Conservation (phyloP, 2,113 vertebrate genomes). For the Ploceus nigricollis region DNA sequence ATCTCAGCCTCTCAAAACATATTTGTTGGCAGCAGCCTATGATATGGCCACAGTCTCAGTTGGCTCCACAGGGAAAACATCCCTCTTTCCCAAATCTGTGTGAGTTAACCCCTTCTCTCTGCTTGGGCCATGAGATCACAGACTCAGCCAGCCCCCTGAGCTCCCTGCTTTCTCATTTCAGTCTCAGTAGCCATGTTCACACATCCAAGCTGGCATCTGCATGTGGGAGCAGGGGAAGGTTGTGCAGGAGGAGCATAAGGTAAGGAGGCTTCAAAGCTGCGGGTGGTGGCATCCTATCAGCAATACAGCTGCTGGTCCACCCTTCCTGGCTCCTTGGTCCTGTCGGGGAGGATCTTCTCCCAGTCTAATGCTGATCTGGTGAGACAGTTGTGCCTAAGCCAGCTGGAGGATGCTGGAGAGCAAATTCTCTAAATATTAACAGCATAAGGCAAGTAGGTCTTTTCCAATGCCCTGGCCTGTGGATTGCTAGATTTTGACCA, state of each 20-base stretch:
- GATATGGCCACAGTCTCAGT: rapidly evolving
- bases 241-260: neutral
- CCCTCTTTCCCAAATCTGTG: neutral
- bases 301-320: neutral
- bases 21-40: neutral
- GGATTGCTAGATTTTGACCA: neutral
- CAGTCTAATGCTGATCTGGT: neutral
- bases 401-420: neutral
- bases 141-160: neutral
- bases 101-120: neutral
- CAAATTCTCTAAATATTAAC: neutral
- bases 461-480: neutral
- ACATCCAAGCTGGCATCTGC: neutral
- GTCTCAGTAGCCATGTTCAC: neutral
- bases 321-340: neutral
- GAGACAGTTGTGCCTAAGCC: neutral
- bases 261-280: neutral
- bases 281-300: neutral
- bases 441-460: neutral
- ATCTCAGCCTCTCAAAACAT: neutral
- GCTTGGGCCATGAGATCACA: neutral
- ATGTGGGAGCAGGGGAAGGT: neutral
- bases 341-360: neutral
- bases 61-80: neutral
- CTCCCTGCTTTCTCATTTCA: neutral